Conservation (phyloP, 2,888 invertebrate genomes). For the Tachina fera region DNA sequence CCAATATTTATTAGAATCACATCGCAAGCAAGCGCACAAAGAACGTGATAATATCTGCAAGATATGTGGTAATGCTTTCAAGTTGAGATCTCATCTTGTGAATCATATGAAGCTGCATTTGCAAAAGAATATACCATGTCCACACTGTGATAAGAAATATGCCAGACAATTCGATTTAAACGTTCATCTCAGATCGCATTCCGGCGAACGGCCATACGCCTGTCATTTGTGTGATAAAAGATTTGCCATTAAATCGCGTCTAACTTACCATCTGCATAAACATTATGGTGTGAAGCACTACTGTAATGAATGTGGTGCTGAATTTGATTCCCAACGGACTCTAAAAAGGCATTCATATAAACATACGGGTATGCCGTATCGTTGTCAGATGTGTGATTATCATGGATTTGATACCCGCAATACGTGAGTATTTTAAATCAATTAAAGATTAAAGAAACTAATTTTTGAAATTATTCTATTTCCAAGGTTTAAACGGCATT, state of each 20-base stretch:
- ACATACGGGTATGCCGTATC: constrained; percentile 76
- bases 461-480: background rate
- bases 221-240: constrained; percentile 76
- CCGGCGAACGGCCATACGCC: constrained; percentile 74
- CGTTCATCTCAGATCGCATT: constrained; percentile 74
- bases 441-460: background rate
- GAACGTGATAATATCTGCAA: constrained; percentile 73
- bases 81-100: constrained; percentile 73
- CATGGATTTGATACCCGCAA: constrained; percentile 73
- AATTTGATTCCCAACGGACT: constrained; percentile 74
- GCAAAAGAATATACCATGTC: constrained; percentile 74
- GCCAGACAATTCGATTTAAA: constrained; percentile 75
- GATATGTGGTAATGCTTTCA: constrained; percentile 74
- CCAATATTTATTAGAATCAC: constrained; percentile 70
- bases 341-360: constrained; percentile 75
- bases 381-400: constrained; percentile 72
- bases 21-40: constrained; percentile 74
- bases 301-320: constrained; percentile 74
- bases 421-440: constrained; percentile 68
- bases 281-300: constrained; percentile 75
- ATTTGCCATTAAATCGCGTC: constrained; percentile 75
- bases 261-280: constrained; percentile 76
- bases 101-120: constrained; percentile 75
- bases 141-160: constrained; percentile 75
- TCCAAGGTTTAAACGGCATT: constrained; percentile 73